Base-by-base conservation (phyloP, 2,888 invertebrate species). In the Drosophila meridionalis region DNA sequence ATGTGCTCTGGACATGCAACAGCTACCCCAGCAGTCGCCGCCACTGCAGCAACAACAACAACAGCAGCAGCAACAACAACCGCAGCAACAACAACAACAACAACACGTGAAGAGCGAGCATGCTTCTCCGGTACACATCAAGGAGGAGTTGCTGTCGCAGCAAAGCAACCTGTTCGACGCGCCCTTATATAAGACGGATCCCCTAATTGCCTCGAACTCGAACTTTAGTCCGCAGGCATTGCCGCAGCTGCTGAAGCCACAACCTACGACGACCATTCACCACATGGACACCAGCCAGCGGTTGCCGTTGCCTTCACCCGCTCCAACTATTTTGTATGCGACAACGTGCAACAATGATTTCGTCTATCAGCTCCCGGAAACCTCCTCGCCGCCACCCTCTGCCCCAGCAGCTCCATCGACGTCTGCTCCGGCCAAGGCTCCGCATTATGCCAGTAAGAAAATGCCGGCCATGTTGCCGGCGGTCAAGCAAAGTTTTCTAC, bases 401-500 rank as follows among this genome's bases (percentile, higher is more conserved):
- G 8, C 63, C 28, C 43, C 58, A 47, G 36, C 60, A n/a, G 42
- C 58, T 45, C 30, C 78, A 12, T 52, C 50, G 34, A 64, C 74
- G 7, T 34, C 61, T 34, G 50, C 65, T 20, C 60, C 72, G 32
- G 68, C 70, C 32, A 68, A 62, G 60, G 62, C 80, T 20, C 63
- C 82, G 5, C 89, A 78, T 63, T 87, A 80, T 63, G 73, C 14
- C 11, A 73, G 80, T 38, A 90, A 91, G 57, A 90, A 90, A 47
- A 57, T 68, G 50, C 69, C 56, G 8, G 26, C 26, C 3, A 56
- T 68, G 50, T 78, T 91, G 47, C 90, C 91, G 65, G 78, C 86
- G 40, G 36, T 43, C 3, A 63, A 72, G 40, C 75, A 76, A 56
- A 95, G 95, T 83, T 94, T 96, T 47, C 94, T 96, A 59, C 93